Evolutionary conservation across 1,140 invertebrate genomes (phyloP).

Genomic region (Protaetia brevitarsis): DNA sequence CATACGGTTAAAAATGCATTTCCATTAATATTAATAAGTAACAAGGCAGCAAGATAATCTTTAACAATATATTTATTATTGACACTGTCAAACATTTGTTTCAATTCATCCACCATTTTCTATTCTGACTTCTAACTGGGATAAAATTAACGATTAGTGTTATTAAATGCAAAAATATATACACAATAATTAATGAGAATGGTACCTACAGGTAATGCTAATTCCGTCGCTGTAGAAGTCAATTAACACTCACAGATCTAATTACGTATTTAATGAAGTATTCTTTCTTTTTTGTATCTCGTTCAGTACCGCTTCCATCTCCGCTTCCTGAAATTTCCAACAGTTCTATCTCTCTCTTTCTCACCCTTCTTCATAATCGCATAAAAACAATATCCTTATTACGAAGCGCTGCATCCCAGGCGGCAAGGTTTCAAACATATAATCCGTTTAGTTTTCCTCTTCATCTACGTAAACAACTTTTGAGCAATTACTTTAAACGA

Average conservation of each 20-base stretch:
- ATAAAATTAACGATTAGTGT: no score
- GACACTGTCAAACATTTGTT: background rate
- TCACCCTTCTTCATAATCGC: conserved; percentile 13
- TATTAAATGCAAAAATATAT: no score
- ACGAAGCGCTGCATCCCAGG: background rate
- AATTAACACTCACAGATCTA: conserved; percentile 23
- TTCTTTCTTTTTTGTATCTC: background rate
- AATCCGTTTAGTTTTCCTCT: background rate
- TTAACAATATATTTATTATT: background rate
- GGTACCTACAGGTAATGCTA: background rate
- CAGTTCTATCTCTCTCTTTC: background rate
- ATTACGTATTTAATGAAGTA: conserved; percentile 24
- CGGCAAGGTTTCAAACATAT: background rate
- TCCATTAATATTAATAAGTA: no score
- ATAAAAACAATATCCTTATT: conserved; percentile 26
- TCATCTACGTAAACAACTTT: background rate
- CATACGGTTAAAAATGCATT: no score
- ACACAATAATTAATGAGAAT: background rate
- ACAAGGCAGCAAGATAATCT: background rate
- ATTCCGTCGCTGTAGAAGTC: conserved; percentile 15
- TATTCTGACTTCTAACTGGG: background rate
- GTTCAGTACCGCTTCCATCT: background rate
- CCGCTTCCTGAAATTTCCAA: background rate
- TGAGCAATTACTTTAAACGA: background rate
- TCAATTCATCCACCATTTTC: background rate